Evolutionary conservation across 2,888 invertebrate species (phyloP), one percentile per base, ranked within the genome.

Genomic region (Dendrolimus pini): DNA sequence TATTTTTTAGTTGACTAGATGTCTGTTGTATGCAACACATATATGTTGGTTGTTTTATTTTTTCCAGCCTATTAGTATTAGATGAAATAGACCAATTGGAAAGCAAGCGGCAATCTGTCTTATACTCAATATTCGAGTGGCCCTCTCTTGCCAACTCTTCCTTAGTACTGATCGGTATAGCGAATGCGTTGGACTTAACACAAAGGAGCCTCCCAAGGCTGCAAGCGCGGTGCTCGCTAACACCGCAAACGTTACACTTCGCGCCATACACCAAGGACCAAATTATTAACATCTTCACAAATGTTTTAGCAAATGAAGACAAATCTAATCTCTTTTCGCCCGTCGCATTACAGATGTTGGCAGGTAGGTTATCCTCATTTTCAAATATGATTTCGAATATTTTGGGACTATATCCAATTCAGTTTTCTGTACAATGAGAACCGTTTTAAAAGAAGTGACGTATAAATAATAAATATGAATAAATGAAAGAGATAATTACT

Each of bases 41-140:
- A 30, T 30, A 30, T 30, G 6, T 30, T 6, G 30, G 2, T 47
- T 47, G 47, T 55, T 53, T 55, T 41, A 52, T 65, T 65, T 65
- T 58, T 85, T 86, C 18, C 83, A 94, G 95, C 59, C 86, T 99
- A 18, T 80, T 99, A 64, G 94, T 99, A 10, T 80, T 99, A 60
- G 99, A 99, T 80, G 99, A 99, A 91, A 96, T 99, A 61, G 99
- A 99, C 82, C 98, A 99, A 78, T 83, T 99, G 53, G 95, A 96
- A 71, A 95, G 95, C 64, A 94, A 94, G 69, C 93, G 93, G 47
- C 97, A 98, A 72, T 94, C 96, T 0, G 95, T 99, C 2, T 89
- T 99, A 7, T 98, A 99, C 83, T 95, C 96, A 1, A 94, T 99
- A 68, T 99, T 99, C 79, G 97, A 97, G 77, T 98, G 98, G 98